phyloP scores from a whole-genome alignment of 2,797 vertebrate species.

The Morelia viridis region DNA sequence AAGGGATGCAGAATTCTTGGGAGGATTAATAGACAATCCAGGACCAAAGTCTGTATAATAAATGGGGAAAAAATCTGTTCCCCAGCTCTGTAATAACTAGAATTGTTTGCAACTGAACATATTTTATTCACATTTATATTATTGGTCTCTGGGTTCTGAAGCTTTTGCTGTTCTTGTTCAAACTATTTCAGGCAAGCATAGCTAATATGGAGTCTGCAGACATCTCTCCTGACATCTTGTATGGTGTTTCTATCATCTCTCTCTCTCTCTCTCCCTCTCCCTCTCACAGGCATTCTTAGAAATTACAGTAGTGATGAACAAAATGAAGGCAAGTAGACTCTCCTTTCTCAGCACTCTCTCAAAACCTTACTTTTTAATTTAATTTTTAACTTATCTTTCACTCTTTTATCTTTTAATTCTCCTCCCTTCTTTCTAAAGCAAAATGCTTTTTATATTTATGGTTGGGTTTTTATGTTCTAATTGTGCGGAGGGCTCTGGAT shows the following conservation, averaged over 20 bases:
- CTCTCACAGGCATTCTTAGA: neutral
- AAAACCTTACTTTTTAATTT: neutral
- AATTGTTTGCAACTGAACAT: neutral
- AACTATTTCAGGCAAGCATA: neutral
- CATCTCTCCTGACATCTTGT: neutral
- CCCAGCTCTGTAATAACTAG: neutral
- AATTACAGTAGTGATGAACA: neutral
- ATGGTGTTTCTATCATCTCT: neutral
- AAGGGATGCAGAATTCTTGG: neutral
- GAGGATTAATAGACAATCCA: neutral
- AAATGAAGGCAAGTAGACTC: neutral
- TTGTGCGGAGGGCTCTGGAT: neutral
- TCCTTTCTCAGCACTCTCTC: neutral
- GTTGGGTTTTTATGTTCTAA: neutral
- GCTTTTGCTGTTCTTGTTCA: neutral
- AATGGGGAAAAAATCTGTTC: neutral
- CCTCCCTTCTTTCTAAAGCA: neutral
- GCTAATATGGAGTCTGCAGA: neutral
- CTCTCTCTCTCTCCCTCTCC: no score
- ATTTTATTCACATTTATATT: neutral
- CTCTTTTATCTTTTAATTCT: neutral
- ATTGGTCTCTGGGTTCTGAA: neutral
- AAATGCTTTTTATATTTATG: neutral
- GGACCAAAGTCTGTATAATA: neutral
- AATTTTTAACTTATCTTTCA: neutral